These are phyloP conservation scores for Eumeta japonica DNA, from an alignment of 1,140 invertebrate genomes.

Conservation along the genomic window DNA sequence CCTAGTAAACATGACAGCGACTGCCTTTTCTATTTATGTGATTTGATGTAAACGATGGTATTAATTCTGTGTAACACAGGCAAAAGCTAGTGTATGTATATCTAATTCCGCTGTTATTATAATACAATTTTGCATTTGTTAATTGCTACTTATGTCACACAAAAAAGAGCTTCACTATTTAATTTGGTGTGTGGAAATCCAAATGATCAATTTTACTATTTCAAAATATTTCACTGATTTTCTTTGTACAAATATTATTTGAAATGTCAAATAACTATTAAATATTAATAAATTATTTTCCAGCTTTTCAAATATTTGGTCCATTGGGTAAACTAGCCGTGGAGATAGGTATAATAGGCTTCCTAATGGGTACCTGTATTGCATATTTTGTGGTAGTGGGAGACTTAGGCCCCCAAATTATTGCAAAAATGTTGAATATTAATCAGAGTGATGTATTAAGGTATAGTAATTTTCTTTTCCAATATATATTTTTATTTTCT, in stretches of 20 bases:
- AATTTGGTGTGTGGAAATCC: neutral
- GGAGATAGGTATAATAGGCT: conserved; percentile 91
- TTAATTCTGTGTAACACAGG: no score
- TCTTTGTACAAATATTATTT: no score
- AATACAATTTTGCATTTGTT: no score
- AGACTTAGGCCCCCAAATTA: conserved; percentile 88
- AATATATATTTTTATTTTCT: conserved; percentile 13
- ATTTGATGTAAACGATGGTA: no score
- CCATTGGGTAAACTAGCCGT: conserved; percentile 85
- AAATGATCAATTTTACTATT: neutral
- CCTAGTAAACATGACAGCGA: no score
- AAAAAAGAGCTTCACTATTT: no score
- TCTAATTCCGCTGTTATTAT: no score
- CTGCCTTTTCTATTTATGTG: no score
- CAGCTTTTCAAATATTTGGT: conserved; percentile 89
- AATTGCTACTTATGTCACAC: no score
- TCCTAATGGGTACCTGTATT: conserved; percentile 90
- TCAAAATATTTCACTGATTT: no score
- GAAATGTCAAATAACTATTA: no score
- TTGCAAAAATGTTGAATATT: conserved; percentile 77
- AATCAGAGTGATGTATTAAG: conserved; percentile 71
- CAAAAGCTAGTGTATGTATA: no score
- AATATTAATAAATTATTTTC: conserved; percentile 22
- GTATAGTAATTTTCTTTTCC: conserved; percentile 19
- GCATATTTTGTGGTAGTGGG: conserved; percentile 98